Evolutionary conservation across 2,888 invertebrate genomes (phyloP).

Genomic region (Ischnura elegans): DNA sequence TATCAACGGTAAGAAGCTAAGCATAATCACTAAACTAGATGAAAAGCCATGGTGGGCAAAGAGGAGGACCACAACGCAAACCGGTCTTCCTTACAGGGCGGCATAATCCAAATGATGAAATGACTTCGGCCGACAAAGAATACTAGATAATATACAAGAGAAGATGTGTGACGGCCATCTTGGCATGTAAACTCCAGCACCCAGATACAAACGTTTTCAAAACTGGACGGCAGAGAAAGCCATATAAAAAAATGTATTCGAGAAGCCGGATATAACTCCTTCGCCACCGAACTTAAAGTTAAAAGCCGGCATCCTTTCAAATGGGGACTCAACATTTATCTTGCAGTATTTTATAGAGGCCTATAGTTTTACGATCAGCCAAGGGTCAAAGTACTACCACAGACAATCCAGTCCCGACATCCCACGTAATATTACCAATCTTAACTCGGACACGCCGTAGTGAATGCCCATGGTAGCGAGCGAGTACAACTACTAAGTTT

Average conservation of each 20-base stretch:
- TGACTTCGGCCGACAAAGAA: too few species aligned
- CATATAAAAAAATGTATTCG: background rate
- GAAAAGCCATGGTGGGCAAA: too few species aligned
- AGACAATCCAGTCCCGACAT: background rate
- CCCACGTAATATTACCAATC: background rate
- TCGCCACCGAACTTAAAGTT: background rate
- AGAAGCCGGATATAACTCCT: background rate
- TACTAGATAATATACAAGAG: too few species aligned
- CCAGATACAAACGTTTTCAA: background rate
- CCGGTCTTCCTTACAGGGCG: too few species aligned
- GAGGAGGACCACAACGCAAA: too few species aligned
- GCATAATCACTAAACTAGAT: too few species aligned
- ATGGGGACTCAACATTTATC: background rate
- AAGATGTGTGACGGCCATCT: too few species aligned
- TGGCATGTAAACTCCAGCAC: background rate
- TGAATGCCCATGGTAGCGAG: too few species aligned
- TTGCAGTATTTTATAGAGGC: background rate
- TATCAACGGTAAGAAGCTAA: too few species aligned
- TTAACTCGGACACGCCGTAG: too few species aligned
- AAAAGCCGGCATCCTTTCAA: background rate
- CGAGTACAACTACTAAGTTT: too few species aligned
- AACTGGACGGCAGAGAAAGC: background rate
- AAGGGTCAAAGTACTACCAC: background rate
- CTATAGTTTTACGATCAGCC: background rate
- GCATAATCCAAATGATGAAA: too few species aligned